Base-by-base conservation (phyloP, 1,140 invertebrate genomes). In the Venturia canescens region DNA sequence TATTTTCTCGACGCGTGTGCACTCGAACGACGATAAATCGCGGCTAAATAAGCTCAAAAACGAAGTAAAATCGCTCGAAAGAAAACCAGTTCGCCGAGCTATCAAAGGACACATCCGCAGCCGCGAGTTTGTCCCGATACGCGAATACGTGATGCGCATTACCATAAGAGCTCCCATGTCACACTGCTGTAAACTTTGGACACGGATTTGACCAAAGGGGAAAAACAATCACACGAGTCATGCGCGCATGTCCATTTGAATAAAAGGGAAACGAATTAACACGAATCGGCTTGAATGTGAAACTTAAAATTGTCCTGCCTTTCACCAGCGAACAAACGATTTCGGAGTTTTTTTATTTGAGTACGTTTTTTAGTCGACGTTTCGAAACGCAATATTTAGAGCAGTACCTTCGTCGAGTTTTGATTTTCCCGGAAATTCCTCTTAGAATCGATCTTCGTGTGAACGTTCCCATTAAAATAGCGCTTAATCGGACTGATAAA, bases 151-250 rank as follows among this genome's bases (percentile, higher is more conserved):
- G 69, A 44, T 75, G 81, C 79, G 75, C 86, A 88, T 87, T 88
- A 87, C 83, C 85, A 87, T 87, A 87, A 81, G 81, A 82, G 82
- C 82, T 81, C 78, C 79, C 80, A 29, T 81, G 67, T 50, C 69
- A 72, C 57, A 72, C 38, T 80, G 29, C 38, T 72, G 27, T 74
- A 63, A 70, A 72, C 48, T 38, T 63, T 48, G 69, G 57, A 71
- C 21, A 29, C 69, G 31, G 27, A 63, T n/a, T 63, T 29, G 29
- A 60, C 63, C 66, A 69, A 23, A 34, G 23, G 44, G 23, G 63
- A 26, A 18, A 63, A 31, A 26, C 15, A 31, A 44, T 44, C 38
- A 44, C 38, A 44, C 13, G 38, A 44, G 38, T 44, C 38, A 44
- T 13, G 13, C 38, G 13, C 38, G 13, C 38, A 44, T 44, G 38